phyloP scores from a whole-genome alignment of 2,888 invertebrate species.

The Lycia hirtaria region DNA sequence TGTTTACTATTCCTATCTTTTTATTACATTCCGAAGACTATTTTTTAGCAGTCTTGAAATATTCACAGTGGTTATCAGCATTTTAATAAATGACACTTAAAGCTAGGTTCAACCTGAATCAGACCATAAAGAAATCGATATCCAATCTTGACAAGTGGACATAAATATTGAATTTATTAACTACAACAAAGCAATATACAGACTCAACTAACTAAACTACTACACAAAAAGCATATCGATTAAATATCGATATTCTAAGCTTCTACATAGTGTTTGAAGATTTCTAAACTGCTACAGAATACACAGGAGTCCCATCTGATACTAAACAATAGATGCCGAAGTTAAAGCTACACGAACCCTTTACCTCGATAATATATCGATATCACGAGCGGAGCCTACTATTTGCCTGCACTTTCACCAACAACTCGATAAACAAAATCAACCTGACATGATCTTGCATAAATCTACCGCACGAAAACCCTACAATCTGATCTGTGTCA shows the following conservation, averaged over 20 bases:
- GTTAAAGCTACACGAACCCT: slow-evolving; percentile 25
- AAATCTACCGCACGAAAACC: slow-evolving; percentile 50
- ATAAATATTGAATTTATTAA: slow-evolving; percentile 16
- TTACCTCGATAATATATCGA: slow-evolving; percentile 28
- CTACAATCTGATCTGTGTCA: slow-evolving; percentile 62
- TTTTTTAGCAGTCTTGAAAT: background rate
- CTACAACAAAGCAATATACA: too few species aligned
- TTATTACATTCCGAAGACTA: background rate
- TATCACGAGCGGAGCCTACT: slow-evolving; percentile 37
- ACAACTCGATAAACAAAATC: slow-evolving; percentile 53
- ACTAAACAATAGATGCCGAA: slow-evolving; percentile 29
- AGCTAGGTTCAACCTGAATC: slow-evolving; percentile 14
- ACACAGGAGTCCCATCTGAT: slow-evolving; percentile 14
- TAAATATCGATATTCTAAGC: slow-evolving; percentile 15
- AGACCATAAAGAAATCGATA: slow-evolving; percentile 29
- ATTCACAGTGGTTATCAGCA: background rate
- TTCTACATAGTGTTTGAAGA: background rate
- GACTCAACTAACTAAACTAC: too few species aligned
- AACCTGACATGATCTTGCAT: slow-evolving; percentile 54
- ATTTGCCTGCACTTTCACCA: slow-evolving; percentile 50
- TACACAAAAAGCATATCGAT: too few species aligned
- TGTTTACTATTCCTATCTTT: too few species aligned
- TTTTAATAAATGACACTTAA: slow-evolving; percentile 1
- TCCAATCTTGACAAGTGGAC: slow-evolving; percentile 14
- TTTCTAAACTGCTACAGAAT: slow-evolving; percentile 25